Conservation (phyloP, 2,113 vertebrate species). For the Halichoeres trimaculatus region DNA sequence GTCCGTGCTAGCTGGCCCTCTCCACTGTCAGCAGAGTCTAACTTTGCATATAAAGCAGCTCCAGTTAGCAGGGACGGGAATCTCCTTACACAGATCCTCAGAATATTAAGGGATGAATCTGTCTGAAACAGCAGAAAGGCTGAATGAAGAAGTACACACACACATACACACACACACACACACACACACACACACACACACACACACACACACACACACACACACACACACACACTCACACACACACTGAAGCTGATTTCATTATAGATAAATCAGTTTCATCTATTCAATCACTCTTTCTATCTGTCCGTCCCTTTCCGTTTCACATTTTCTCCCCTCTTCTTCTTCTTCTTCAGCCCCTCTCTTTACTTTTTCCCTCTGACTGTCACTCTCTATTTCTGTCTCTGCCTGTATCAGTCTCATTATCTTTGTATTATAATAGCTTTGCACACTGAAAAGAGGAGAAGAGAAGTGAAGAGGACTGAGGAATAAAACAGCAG, state of each 20-base stretch:
- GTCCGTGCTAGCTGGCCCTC: neutral
- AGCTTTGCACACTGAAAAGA: conserved; percentile 42
- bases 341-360: conserved; percentile 4
- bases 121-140: conserved; percentile 74
- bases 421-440: conserved; percentile 68
- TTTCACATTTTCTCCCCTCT: conserved; percentile 20
- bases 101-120: conserved; percentile 77
- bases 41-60: conserved; percentile 50
- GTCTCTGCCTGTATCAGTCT: conserved; percentile 56
- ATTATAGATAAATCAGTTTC: conserved; percentile 83
- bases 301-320: conserved; percentile 53
- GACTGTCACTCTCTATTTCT: conserved; percentile 60
- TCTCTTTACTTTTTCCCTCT: conserved; percentile 40
- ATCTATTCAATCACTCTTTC: conserved; percentile 75
- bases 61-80: conserved; percentile 21
- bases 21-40: conserved; percentile 24
- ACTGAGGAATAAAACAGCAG: conserved; percentile 12
- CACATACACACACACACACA: too few relatives aligned
- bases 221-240: too few relatives aligned
- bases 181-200: too few relatives aligned
- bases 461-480: conserved; percentile 8
- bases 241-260: conserved; percentile 75
- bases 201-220: too few relatives aligned
- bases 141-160: conserved; percentile 70
- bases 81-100: conserved; percentile 68